Evolutionary conservation across 2,113 vertebrate species (phyloP).

Genomic region (Thymallus thymallus): DNA sequence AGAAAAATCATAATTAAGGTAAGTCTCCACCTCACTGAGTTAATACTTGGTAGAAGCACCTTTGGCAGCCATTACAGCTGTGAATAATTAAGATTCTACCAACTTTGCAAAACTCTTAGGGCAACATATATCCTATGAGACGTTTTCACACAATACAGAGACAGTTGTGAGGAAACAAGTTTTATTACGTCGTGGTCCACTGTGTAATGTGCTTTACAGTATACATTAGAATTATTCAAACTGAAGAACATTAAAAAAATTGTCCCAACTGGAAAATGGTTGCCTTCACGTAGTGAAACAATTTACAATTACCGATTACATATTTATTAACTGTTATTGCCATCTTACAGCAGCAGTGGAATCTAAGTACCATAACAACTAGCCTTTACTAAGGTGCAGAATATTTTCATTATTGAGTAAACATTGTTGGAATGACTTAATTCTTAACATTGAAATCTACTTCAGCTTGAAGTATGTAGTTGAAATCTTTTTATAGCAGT

Average conservation of each 20-base stretch:
- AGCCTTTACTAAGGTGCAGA: background rate
- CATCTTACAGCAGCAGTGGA: background rate
- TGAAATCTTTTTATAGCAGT: background rate
- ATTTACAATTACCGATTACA: background rate
- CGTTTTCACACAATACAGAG: background rate
- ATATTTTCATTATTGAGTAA: background rate
- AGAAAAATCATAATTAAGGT: too few relatives aligned
- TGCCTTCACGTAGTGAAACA: too few relatives aligned
- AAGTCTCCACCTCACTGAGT: too few relatives aligned
- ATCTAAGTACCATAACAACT: background rate
- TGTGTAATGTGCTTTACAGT: slow-evolving; percentile 22
- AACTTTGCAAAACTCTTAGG: too few relatives aligned
- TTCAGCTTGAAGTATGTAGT: too few relatives aligned
- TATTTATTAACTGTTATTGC: background rate
- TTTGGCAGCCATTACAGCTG: too few relatives aligned
- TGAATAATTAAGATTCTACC: too few relatives aligned
- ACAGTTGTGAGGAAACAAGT: slow-evolving; percentile 1
- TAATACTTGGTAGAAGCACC: too few relatives aligned
- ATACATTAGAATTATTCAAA: slow-evolving; percentile 2
- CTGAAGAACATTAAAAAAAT: background rate
- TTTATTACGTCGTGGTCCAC: slow-evolving; percentile 11
- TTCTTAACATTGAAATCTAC: too few relatives aligned
- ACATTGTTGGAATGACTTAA: background rate
- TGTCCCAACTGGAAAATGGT: background rate
- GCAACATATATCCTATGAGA: too few relatives aligned